Evolutionary conservation across 2,888 invertebrate genomes (phyloP), one percentile per base, ranked within the genome.

Genomic region (Cantharis rustica): DNA sequence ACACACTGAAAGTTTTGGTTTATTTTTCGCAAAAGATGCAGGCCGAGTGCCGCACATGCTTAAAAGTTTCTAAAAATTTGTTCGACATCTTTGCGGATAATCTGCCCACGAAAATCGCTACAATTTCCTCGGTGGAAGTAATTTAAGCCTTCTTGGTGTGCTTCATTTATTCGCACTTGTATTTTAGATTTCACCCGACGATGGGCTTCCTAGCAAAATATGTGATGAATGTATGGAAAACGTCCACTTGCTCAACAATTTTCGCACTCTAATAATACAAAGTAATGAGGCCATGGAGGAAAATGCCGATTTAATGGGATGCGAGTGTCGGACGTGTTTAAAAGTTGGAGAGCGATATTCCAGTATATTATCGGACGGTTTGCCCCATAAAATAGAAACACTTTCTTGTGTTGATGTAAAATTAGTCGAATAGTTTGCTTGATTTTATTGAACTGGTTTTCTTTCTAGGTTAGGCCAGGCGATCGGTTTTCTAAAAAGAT

Each of bases 371-470:
- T 47, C 1, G 1, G n/a, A 13, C 9, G 64, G 23, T 23, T 66
- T 66, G n/a, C 17, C 64, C 5, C 64, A 23, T 2, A 66, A 66
- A 66, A 66, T 66, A n/a, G 64, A 66, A 66, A 16, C 23, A n/a
- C 17, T 66, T 1, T 66, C 64, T 17, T 66, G 2, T 9, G 20
- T 66, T n/a, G 20, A 66, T 20, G 64, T 66, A 66, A 47, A 47
- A 1, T 7, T 1, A 2, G 0, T 0, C 1, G 0, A 0, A 7
- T 7, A n/a, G n/a, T 47, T 31, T 47, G n/a, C 5, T 47, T 5
- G 47, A n/a, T n/a, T n/a, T 47, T n/a, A 31, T n/a, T 7, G 13
- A 47, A 31, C 3, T 5, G 4, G 31, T 31, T 13, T 5, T n/a
- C 10, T 13, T 31, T 31, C 0, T 7, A 47, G 47, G n/a, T 47